phyloP scores from a whole-genome alignment of 1,140 invertebrate species.

The Philopotamus ludificatus region DNA sequence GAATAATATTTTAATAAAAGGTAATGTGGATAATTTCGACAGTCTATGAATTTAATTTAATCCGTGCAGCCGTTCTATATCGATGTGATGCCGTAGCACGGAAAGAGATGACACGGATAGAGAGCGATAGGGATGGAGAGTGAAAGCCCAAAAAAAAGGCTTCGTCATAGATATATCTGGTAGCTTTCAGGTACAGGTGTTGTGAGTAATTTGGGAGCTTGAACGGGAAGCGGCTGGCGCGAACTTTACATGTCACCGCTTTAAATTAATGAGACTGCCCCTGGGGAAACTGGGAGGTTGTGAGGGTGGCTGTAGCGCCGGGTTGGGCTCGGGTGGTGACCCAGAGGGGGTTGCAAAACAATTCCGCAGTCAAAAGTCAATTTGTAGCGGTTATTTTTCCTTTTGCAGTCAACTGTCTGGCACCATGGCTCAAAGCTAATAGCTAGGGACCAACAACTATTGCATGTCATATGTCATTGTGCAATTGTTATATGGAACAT shows the following conservation, averaged over 20 bases:
- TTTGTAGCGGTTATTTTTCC: constrained; percentile 7
- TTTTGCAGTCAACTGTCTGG: neutral
- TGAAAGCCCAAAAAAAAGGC: neutral
- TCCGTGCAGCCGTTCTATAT: too few relatives aligned
- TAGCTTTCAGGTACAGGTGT: constrained; percentile 10
- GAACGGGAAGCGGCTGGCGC: constrained; percentile 4
- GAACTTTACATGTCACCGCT: constrained; percentile 13
- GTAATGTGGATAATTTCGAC: too few relatives aligned
- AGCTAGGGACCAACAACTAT: too few relatives aligned
- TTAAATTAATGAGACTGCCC: constrained; percentile 13
- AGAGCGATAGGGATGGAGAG: neutral
- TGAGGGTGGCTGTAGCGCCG: neutral
- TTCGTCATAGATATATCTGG: neutral
- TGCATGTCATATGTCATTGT: too few relatives aligned
- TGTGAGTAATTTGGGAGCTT: constrained; percentile 11
- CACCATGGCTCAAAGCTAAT: neutral
- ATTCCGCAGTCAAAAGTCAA: constrained; percentile 7
- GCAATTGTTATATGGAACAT: too few relatives aligned
- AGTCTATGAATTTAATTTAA: too few relatives aligned
- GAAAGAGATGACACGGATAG: too few relatives aligned
- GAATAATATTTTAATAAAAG: too few relatives aligned
- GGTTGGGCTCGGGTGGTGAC: neutral
- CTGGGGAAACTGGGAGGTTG: neutral
- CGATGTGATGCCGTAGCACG: too few relatives aligned
- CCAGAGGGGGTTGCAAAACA: neutral